These are phyloP conservation scores for Bombus polaris DNA, from an alignment of 1,140 invertebrate species.

Conservation along the genomic window DNA sequence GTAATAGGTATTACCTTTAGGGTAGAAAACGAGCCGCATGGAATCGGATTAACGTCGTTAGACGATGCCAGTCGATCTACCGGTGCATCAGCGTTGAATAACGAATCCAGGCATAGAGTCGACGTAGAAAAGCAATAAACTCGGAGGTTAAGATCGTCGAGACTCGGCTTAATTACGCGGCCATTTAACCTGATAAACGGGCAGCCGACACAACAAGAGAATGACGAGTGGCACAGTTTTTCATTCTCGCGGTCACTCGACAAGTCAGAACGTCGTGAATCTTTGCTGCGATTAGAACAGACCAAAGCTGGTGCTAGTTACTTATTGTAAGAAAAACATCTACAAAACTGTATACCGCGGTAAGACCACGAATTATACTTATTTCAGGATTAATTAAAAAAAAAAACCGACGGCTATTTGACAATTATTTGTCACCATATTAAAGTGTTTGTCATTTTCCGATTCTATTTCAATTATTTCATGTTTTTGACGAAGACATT, in stretches of 20 bases:
- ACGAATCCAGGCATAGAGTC: neutral
- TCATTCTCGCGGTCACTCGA: conserved; percentile 15
- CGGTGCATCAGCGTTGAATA: conserved; percentile 17
- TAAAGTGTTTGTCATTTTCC: neutral
- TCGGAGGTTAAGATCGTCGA: neutral
- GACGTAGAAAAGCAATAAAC: conserved; percentile 3
- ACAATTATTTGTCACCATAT: neutral
- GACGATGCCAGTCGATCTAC: neutral
- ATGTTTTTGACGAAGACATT: too few species aligned
- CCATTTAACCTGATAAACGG: conserved; percentile 46
- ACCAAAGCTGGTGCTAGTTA: neutral
- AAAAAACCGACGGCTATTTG: neutral
- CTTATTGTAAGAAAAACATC: neutral
- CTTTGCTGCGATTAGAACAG: neutral
- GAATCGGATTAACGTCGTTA: conserved; percentile 49
- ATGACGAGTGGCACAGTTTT: conserved; percentile 29
- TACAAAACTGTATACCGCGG: neutral
- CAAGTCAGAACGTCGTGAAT: neutral
- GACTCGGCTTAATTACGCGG: conserved; percentile 45
- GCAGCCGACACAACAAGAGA: neutral
- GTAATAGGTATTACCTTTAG: neutral
- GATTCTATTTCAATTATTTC: too few species aligned
- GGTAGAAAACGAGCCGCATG: conserved; percentile 15
- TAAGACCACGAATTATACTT: neutral
- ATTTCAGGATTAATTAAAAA: neutral